Evolutionary conservation across 64 coral and sea anemone genomes (phyloP), one percentile per base, ranked within the genome.

Genomic region (Catalaphyllia jardinei): DNA sequence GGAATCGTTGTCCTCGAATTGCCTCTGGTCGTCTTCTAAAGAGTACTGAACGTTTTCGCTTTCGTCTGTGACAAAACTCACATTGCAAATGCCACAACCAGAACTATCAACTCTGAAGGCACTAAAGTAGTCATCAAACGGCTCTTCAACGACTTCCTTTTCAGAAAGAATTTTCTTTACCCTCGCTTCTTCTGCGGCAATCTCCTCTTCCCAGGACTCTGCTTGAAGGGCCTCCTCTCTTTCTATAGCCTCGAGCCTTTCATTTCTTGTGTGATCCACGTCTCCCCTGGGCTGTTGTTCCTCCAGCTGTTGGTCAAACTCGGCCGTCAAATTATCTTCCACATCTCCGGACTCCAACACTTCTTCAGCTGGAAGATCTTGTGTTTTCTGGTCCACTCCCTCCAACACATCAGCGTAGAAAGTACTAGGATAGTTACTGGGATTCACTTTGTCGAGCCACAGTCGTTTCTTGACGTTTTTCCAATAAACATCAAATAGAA

Each of bases 401-500:
- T 24, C 22, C 22, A 69, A 71, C 14, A 49, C 1, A 69, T 85
- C 81, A 15, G 20, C 50, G 35, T 28, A 2, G 4, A 85, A 85
- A 8, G 35, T 51, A 2, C 31, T 0, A 51, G 5, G 15, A 9
- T 85, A 85, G 12, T 15, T 25, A 0, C 14, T 71, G 0, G 63
- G 63, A 19, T 16, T 33, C 81, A 85, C 20, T 11, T 7, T 27
- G 22, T 51, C 35, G 0, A 0, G 5, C 63, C 62, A 71, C 14
- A 85, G 79, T 62, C 46, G 39, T 0, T n/a, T 2, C 8, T 52
- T 10, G 5, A 69, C 4, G 54, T 16, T 81, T 3, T 87, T 33
- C 93, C 93, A 94, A 12, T 75, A 65, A 86, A 94, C 74, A 78
- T 87, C 80, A 25, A n/a, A 94, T 57, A 94, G 38, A 11, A 22